A percentile compares a stretch with the other conserved stretches of the same genome.
These are phyloP conservation scores for Andrena marginata DNA, from an alignment of 2,888 invertebrate genomes.

Conservation along the genomic window DNA sequence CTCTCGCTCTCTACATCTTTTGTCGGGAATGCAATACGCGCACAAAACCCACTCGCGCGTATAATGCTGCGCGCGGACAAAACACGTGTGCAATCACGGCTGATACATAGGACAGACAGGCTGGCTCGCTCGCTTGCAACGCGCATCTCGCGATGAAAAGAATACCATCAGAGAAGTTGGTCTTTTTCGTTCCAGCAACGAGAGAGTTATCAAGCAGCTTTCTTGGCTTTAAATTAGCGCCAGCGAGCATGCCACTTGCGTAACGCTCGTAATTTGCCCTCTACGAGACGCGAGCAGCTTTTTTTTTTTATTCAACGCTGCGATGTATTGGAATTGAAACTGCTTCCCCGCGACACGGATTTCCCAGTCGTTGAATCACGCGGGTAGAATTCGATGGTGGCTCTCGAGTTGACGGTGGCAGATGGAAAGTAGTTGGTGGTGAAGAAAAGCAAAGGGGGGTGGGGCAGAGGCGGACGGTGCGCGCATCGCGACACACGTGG, in stretches of 20 bases:
- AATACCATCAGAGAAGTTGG: background rate
- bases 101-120: background rate
- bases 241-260: background rate
- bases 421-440: no score
- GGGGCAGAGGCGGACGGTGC: background rate
- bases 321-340: background rate
- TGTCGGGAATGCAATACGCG: constrained; percentile 47
- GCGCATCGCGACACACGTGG: constrained; percentile 17
- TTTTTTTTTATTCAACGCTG: background rate
- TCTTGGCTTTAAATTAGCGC: constrained; percentile 6
- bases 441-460: background rate
- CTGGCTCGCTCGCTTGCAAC: background rate
- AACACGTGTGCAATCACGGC: constrained; percentile 24
- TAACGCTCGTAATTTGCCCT: background rate
- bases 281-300: background rate
- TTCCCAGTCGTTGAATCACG: no score
- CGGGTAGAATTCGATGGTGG: no score
- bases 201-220: background rate
- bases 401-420: no score
- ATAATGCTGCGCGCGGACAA: constrained; percentile 20
- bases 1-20: constrained; percentile 44
- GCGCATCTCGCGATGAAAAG: background rate
- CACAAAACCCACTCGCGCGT: constrained; percentile 37
- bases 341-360: background rate
- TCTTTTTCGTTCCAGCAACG: background rate